Percentiles rank a stretch among this genome's conserved stretches.
Conservation (phyloP, 2,113 vertebrate species). For the Dermatemys mawii region DNA sequence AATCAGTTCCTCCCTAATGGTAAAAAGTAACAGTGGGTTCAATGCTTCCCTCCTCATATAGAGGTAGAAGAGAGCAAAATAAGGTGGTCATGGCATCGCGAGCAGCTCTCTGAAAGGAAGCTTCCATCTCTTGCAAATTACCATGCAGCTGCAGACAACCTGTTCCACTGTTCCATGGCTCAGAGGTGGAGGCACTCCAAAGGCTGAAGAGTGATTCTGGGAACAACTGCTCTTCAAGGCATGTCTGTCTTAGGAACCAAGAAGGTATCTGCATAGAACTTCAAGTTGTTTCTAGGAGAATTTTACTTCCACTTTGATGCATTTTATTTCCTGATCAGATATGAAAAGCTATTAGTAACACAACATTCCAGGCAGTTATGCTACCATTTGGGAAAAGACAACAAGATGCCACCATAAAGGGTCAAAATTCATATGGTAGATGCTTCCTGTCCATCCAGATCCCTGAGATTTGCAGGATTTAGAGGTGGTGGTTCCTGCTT, state of each 20-base stretch:
- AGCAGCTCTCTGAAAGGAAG: not conserved
- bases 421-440: not conserved
- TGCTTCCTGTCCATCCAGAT: not conserved
- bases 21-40: not conserved
- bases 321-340: not conserved
- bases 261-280: not conserved
- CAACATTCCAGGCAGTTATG: not conserved
- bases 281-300: not conserved
- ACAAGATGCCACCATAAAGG: not conserved
- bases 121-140: not conserved
- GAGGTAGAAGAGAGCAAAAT: not conserved
- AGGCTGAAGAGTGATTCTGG: not conserved
- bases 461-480: not conserved
- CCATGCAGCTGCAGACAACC: not conserved
- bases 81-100: not conserved
- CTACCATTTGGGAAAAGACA: not conserved
- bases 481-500: not conserved
- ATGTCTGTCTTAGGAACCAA: not conserved
- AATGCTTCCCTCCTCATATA: not conserved
- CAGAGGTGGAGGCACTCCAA: not conserved
- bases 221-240: not conserved
- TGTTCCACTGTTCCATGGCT: not conserved
- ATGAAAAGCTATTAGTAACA: not conserved
- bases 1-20: not conserved
- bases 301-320: not conserved